phyloP scores from a whole-genome alignment of 2,113 vertebrate species.

The Scatophagus argus region DNA sequence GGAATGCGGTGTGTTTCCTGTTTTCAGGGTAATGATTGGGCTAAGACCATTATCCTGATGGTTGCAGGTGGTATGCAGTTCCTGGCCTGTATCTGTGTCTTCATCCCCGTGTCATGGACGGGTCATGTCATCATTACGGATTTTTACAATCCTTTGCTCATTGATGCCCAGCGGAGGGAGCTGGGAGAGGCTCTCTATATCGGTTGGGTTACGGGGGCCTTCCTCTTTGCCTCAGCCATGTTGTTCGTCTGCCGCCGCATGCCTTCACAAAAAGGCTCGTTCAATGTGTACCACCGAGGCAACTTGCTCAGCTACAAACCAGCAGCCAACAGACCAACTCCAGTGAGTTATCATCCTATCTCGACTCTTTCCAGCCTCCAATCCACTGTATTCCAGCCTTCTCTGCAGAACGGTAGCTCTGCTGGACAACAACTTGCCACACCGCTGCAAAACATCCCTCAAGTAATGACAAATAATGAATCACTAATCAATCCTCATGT shows the following conservation, averaged over 20 bases:
- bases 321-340: neutral
- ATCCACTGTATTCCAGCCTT: slow-evolving; percentile 12
- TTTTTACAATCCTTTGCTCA: slow-evolving; percentile 84
- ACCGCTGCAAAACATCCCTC: slow-evolving; percentile 36
- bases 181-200: slow-evolving; percentile 86
- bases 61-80: slow-evolving; percentile 83
- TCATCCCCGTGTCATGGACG: slow-evolving; percentile 87
- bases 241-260: slow-evolving; percentile 76
- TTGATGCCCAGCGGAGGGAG: slow-evolving; percentile 84
- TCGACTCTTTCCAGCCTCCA: slow-evolving; percentile 51
- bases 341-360: slow-evolving; percentile 65
- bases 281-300: slow-evolving; percentile 49
- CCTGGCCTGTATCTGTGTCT: slow-evolving; percentile 77
- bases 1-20: slow-evolving; percentile 82
- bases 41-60: slow-evolving; percentile 80
- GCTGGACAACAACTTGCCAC: slow-evolving; percentile 15
- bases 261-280: slow-evolving; percentile 49
- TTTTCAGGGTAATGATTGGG: slow-evolving; percentile 66
- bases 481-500: slow-evolving; percentile 21
- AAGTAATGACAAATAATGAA: slow-evolving; percentile 28
- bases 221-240: slow-evolving; percentile 80
- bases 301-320: slow-evolving; percentile 51
- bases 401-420: slow-evolving; percentile 22
- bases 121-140: slow-evolving; percentile 82
- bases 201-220: slow-evolving; percentile 82